Conservation (phyloP, 2,888 invertebrate genomes). For the Hoplodrina blanda region DNA sequence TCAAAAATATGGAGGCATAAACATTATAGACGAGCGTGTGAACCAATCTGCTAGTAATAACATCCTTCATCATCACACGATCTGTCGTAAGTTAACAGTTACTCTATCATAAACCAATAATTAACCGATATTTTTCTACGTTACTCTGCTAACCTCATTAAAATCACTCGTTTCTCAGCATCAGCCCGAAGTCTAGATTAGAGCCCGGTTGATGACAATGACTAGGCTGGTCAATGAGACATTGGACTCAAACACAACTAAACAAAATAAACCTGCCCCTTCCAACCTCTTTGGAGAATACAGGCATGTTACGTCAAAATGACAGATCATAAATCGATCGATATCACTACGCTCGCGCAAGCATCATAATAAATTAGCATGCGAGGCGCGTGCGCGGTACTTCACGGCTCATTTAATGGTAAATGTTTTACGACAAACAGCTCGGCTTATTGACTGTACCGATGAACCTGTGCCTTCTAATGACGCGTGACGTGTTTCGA, state of each 20-base stretch:
- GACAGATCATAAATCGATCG: conserved; percentile 34
- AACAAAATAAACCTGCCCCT: background rate
- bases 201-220: background rate
- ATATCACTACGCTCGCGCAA: conserved; percentile 31
- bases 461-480: conserved; percentile 48
- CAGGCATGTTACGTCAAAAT: conserved; percentile 3
- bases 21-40: conserved; percentile 24
- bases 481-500: conserved; percentile 42
- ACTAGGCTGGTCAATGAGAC: background rate
- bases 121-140: conserved; percentile 45
- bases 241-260: background rate
- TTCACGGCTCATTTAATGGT: conserved; percentile 73
- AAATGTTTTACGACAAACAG: conserved; percentile 72
- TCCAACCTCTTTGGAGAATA: background rate
- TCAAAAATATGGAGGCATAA: conserved; percentile 20
- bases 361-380: conserved; percentile 61
- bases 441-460: conserved; percentile 57
- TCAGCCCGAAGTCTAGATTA: background rate
- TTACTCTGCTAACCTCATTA: conserved; percentile 21
- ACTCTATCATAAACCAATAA: conserved; percentile 27
- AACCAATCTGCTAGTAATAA: conserved; percentile 26
- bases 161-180: too few relatives aligned
- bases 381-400: conserved; percentile 65
- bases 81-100: conserved; percentile 30
- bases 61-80: conserved; percentile 22